phyloP scores from a whole-genome alignment of 1,140 invertebrate genomes.

The Linepithema humile region DNA sequence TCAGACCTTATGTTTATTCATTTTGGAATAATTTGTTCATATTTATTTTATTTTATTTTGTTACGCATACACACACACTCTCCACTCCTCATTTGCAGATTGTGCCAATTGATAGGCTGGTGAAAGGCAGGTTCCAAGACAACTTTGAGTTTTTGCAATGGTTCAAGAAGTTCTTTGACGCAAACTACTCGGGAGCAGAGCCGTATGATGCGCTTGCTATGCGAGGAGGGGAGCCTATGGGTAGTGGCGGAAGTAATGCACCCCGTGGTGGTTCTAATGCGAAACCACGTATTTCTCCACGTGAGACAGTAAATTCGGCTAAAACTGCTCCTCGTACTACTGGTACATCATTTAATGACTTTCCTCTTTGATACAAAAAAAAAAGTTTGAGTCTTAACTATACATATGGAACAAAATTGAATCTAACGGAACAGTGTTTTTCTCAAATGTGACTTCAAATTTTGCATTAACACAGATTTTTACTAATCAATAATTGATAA shows the following conservation, averaged over 20 bases:
- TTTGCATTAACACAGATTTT: constrained; percentile 46
- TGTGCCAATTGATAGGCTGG: constrained; percentile 94
- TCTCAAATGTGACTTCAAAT: constrained; percentile 17
- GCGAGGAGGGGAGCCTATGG: constrained; percentile 93
- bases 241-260: constrained; percentile 86
- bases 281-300: constrained; percentile 79
- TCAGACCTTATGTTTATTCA: not conserved
- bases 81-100: constrained; percentile 88
- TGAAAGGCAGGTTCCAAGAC: constrained; percentile 98
- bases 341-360: constrained; percentile 78
- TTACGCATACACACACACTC: constrained; percentile 77
- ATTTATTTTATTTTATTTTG: constrained; percentile 78
- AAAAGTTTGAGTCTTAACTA: constrained; percentile 28
- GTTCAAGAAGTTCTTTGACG: constrained; percentile 99
- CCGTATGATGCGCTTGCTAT: constrained; percentile 94
- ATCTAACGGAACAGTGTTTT: not conserved
- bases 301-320: constrained; percentile 72
- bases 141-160: constrained; percentile 99
- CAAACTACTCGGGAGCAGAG: constrained; percentile 96
- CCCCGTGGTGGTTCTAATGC: constrained; percentile 84
- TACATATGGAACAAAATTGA: constrained; percentile 10
- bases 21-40: not conserved
- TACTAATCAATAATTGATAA: constrained; percentile 47
- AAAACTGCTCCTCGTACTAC: constrained; percentile 81
- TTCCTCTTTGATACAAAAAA: constrained; percentile 33